phyloP scores from a whole-genome alignment of 2,797 vertebrate species.

The Agapornis canus region DNA sequence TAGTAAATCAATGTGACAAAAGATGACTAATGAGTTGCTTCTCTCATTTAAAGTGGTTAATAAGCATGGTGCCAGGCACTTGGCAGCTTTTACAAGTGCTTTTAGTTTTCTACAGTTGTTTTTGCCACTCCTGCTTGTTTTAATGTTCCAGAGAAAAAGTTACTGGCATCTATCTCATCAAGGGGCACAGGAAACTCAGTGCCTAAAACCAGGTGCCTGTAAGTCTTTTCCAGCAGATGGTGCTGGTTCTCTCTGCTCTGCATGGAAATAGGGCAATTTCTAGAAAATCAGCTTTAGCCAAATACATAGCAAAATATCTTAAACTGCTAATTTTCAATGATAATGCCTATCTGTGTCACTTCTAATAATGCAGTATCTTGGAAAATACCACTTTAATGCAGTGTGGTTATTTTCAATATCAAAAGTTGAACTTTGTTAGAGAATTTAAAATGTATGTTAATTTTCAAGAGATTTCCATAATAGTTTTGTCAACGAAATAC shows the following conservation, averaged over 20 bases:
- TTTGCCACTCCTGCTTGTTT: not conserved
- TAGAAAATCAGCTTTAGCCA: not conserved
- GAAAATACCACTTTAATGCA: not conserved
- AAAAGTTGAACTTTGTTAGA: not conserved
- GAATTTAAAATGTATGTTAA: not conserved
- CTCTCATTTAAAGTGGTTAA: not conserved
- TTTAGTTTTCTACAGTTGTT: not conserved
- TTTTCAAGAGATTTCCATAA: not conserved
- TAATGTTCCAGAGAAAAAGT: not conserved
- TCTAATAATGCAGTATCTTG: not conserved
- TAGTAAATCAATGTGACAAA: not conserved
- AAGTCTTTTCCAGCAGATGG: constrained; percentile 11
- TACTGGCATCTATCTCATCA: not conserved
- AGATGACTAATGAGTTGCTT: not conserved
- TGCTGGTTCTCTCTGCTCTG: not conserved
- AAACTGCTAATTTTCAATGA: not conserved
- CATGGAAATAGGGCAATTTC: not conserved
- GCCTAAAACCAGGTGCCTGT: not conserved
- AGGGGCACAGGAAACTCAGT: not conserved
- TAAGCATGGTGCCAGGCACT: not conserved
- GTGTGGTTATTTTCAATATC: not conserved
- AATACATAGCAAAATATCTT: not conserved
- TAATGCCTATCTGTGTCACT: not conserved
- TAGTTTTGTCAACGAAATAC: not conserved
- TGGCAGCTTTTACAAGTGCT: not conserved